Conservation (phyloP, 2,113 vertebrate species). For the Chaetodon auriga region DNA sequence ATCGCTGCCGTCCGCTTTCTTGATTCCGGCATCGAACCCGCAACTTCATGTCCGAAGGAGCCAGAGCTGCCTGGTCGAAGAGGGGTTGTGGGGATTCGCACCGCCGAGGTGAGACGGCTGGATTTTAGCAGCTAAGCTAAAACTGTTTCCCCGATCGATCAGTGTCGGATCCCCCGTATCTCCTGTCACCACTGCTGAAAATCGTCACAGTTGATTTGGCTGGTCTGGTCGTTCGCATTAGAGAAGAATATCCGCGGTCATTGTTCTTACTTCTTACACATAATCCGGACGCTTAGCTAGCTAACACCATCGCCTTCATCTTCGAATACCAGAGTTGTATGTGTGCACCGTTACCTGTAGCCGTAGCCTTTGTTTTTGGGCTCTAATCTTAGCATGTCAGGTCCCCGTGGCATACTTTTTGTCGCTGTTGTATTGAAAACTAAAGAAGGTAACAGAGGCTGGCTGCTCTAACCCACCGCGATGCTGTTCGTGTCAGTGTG, state of each 20-base stretch:
- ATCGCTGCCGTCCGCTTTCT: constrained; percentile 59
- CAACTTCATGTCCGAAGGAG: constrained; percentile 83
- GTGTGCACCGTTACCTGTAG: constrained; percentile 21
- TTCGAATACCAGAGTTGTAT: background rate
- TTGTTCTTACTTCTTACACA: background rate
- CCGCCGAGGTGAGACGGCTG: constrained; percentile 83
- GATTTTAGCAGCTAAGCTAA: constrained; percentile 66
- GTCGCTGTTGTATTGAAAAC: background rate
- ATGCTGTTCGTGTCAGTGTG: background rate
- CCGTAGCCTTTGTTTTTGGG: constrained; percentile 58
- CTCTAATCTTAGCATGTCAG: background rate
- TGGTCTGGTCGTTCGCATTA: too few relatives aligned
- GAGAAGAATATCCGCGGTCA: background rate
- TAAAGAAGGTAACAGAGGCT: rapidly evolving
- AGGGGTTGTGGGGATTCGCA: constrained; percentile 84
- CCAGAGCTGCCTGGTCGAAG: constrained; percentile 83
- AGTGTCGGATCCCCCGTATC: constrained; percentile 21
- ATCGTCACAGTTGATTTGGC: constrained; percentile 14
- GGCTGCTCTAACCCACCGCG: background rate
- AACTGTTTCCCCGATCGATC: constrained; percentile 31
- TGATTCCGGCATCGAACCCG: constrained; percentile 69
- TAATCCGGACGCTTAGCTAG: background rate
- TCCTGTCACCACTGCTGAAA: constrained; percentile 1
- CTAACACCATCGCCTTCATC: background rate
- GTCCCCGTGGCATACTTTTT: background rate